Percentiles rank a stretch among this genome's conserved stretches.
These are phyloP conservation scores for Calliopum simillimum DNA, from an alignment of 2,888 invertebrate species.

Conservation along the genomic window DNA sequence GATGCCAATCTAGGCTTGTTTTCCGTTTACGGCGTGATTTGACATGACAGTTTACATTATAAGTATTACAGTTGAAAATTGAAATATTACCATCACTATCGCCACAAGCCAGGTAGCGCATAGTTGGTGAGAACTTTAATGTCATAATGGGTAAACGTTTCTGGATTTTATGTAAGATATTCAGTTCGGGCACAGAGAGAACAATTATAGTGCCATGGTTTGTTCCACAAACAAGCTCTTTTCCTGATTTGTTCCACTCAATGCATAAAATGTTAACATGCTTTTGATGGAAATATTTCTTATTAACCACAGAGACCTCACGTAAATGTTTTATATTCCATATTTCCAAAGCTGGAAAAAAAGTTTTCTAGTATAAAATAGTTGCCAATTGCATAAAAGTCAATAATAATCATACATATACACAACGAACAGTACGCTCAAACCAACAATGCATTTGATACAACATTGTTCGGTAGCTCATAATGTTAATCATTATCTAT, in stretches of 20 bases:
- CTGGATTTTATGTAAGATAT: conserved; percentile 45
- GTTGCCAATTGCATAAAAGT: background rate
- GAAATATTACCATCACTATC: conserved; percentile 58
- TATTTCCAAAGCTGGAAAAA: conserved; percentile 58
- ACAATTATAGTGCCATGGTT: conserved; percentile 53
- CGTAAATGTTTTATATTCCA: conserved; percentile 53
- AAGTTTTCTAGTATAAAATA: background rate
- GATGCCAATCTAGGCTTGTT: conserved; percentile 67
- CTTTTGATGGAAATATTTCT: conserved; percentile 51
- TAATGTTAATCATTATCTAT: too few species aligned
- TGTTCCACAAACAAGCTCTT: conserved; percentile 60
- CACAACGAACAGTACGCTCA: too few species aligned
- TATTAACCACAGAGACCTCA: conserved; percentile 55
- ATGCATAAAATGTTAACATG: conserved; percentile 54
- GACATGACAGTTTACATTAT: conserved; percentile 50
- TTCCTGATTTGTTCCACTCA: conserved; percentile 57
- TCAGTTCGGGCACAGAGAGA: conserved; percentile 49
- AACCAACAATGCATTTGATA: too few species aligned
- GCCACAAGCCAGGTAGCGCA: conserved; percentile 59
- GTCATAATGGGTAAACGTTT: conserved; percentile 53
- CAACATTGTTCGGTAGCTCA: too few species aligned
- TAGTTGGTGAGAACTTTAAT: conserved; percentile 59
- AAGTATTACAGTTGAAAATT: conserved; percentile 54
- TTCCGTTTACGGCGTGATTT: conserved; percentile 48
- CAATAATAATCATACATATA: background rate